Evolutionary conservation across 2,113 vertebrate species (phyloP), one percentile per base, ranked within the genome.

Genomic region (Neodon shergylaensis): DNA sequence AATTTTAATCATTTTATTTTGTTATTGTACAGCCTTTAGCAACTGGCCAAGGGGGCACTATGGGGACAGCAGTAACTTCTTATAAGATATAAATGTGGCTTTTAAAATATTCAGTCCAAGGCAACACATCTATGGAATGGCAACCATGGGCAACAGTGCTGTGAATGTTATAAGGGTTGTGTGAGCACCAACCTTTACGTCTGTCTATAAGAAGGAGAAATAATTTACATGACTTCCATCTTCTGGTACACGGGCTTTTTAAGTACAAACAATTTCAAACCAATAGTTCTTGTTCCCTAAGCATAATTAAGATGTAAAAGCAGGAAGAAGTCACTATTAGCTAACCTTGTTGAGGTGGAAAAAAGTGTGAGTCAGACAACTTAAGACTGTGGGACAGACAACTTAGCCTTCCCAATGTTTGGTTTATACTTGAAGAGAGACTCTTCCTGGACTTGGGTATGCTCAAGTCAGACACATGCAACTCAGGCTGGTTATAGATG

Each of bases 291-390:
- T 81, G 42, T 92, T 52, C 68, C 33, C 31, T 33, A 72, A 88
- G 85, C n/a, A 47, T 92, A 88, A 90, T 68, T 88, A 90, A 81
- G 42, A 94, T 63, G 88, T 61, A 22, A 85, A 94, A 94, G 54
- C 42, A 83, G 79, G 92, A 88, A 77, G 65, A 95, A 79, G 31
- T 88, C 76, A 93, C 26, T 70, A 33, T n/a, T 17, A 72, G 24
- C 54, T 52, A 90, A 85, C 21, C 2, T 68, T 66, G 49, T 85
- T 61, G 84, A 76, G 65, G 42, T 42, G 28, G 58, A 52, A 68
- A 49, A 26, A 72, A 79, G 58, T 73, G 21, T 68, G 33, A 1
- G 24, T 82, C 28, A 61, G 66, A 74, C 21, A n/a, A 58, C 66
- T n/a, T 54, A 87, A 78, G 84, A 39, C 44, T 74, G 26, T 70